A percentile compares a stretch with the other conserved stretches of the same genome.
Conservation (phyloP, 2,797 vertebrate species). For the Brotula barbata region DNA sequence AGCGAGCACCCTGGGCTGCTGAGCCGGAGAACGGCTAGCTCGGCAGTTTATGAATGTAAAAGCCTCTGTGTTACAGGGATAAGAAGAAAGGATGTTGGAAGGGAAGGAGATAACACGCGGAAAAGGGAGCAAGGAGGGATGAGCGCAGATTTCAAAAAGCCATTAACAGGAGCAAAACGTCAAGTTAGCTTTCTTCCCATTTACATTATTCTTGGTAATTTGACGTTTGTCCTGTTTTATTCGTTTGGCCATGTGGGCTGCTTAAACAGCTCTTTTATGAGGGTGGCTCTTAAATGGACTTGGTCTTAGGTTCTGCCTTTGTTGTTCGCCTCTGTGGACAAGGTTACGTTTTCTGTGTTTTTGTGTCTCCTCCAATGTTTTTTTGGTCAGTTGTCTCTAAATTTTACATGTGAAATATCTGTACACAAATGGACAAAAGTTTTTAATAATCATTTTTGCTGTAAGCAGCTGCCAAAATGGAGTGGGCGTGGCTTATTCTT, state of each 20-base stretch:
- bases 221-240: conserved; percentile 38
- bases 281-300: no score
- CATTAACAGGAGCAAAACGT: conserved; percentile 43
- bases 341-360: no score
- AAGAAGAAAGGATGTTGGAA: conserved; percentile 45
- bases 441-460: no score
- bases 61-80: conserved; percentile 52
- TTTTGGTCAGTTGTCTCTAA: no score
- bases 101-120: conserved; percentile 34
- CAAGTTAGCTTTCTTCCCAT: conserved; percentile 53
- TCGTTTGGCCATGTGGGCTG: conserved; percentile 4
- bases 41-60: conserved; percentile 58
- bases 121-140: conserved; percentile 19
- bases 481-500: no score
- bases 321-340: no score
- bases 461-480: no score
- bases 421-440: no score
- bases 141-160: conserved; percentile 48
- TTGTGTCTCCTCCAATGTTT: no score
- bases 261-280: not conserved
- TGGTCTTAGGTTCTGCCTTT: no score
- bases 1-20: conserved; percentile 63
- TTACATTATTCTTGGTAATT: conserved; percentile 36
- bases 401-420: no score
- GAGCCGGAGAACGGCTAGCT: conserved; percentile 59